These are phyloP conservation scores for Diabrotica virgifera DNA, from an alignment of 1,140 invertebrate species.

Conservation along the genomic window DNA sequence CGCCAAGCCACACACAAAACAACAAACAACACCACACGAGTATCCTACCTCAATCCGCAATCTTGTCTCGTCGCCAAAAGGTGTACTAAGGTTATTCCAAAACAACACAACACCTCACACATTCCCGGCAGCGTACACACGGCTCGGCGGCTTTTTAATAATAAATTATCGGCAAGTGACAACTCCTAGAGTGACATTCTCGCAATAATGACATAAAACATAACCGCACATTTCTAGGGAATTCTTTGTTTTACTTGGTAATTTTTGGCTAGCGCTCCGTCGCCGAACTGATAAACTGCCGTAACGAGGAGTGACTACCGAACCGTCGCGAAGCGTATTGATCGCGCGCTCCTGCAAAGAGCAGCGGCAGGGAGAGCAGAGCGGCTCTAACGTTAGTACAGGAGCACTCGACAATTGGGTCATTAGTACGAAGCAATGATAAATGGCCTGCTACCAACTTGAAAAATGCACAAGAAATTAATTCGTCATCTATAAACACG, in stretches of 20 bases:
- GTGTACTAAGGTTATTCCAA: too few relatives aligned
- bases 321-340: background rate
- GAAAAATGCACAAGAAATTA: too few relatives aligned
- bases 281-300: background rate
- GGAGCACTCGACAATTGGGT: background rate
- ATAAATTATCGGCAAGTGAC: background rate
- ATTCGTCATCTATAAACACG: too few relatives aligned
- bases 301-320: constrained; percentile 1
- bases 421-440: background rate
- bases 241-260: constrained; percentile 3
- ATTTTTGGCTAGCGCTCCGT: background rate
- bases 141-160: too few relatives aligned
- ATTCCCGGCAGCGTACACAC: too few relatives aligned
- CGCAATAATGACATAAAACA: constrained; percentile 1
- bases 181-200: background rate
- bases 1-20: too few relatives aligned
- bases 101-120: too few relatives aligned
- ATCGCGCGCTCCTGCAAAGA: background rate
- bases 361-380: background rate
- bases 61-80: too few relatives aligned
- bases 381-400: constrained; percentile 1
- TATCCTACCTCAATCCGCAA: too few relatives aligned
- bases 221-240: constrained; percentile 1
- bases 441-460: too few relatives aligned
- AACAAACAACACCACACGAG: too few relatives aligned